Evolutionary conservation across 2,888 invertebrate genomes (phyloP), one percentile per base, ranked within the genome.

Genomic region (Resseliella maxima): DNA sequence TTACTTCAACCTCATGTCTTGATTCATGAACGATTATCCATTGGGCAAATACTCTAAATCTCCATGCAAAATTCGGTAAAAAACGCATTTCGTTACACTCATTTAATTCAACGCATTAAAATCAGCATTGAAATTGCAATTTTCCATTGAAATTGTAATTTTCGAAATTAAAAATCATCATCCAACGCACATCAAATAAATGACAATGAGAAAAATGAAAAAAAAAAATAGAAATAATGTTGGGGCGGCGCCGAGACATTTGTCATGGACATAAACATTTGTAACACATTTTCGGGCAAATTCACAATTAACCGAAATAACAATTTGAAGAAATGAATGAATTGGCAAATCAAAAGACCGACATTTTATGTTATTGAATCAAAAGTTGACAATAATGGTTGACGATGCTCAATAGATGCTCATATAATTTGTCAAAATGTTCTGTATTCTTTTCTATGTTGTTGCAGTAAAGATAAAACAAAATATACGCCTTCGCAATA

Each of bases 21-120:
- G 8, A 50, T 18, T 15, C 50, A 6, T n/a, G 5, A 59, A 35
- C 72, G 18, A 72, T n/a, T 72, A 72, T 31, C 31, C 72, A 72
- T 72, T 72, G 72, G 18, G 31, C 72, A 72, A 72, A 59, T 2
- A 59, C 24, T 59, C 1, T 24, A 59, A 50, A 50, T 50, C 46
- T 50, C 59, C 59, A 59, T 59, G 59, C 5, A 59, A 24, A 59
- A 59, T 59, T 15, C 24, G 59, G 24, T 8, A 3, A 59, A 59
- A 59, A 72, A 72, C 31, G 72, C n/a, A 72, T 72, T 72, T 72
- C 31, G 35, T 35, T 35, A 72, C 31, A 35, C 59, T 27, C 27
- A 15, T 72, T 31, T 50, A 12, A 21, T 50, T n/a, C n/a, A n/a
- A 18, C 46, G 46, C 2, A 18, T 50, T 8, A 6, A 50, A 24